Percentiles rank a stretch among this genome's conserved stretches.
These are phyloP conservation scores for Vanessa atalanta DNA, from an alignment of 1,140 invertebrate species.

Conservation along the genomic window DNA sequence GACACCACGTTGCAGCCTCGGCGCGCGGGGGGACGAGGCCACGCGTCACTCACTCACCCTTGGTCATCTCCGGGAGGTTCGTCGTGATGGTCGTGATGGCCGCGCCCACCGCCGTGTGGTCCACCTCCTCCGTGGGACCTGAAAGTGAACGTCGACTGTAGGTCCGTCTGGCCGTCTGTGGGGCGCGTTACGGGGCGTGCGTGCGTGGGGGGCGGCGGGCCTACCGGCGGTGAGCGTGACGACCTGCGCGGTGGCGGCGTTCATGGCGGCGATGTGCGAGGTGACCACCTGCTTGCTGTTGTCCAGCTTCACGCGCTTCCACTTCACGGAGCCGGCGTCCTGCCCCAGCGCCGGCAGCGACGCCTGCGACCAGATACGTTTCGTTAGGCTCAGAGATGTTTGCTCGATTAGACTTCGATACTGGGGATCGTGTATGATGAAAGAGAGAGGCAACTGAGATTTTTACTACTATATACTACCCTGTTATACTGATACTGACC, in stretches of 20 bases:
- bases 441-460: too few species aligned
- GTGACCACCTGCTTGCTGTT: constrained; percentile 98
- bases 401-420: too few species aligned
- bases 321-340: constrained; percentile 92
- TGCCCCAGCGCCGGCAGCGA: constrained; percentile 91
- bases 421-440: too few species aligned
- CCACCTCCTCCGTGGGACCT: constrained; percentile 89
- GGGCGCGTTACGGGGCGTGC: neutral
- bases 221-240: constrained; percentile 94
- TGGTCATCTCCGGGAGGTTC: constrained; percentile 97
- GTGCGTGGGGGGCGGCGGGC: neutral
- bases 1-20: neutral
- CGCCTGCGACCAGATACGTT: constrained; percentile 70
- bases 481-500: too few species aligned
- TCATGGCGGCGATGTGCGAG: constrained; percentile 99
- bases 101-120: constrained; percentile 97
- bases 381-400: too few species aligned
- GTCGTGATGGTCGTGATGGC: constrained; percentile 98
- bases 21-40: too few species aligned
- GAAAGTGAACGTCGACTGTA: neutral
- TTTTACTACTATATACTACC: too few species aligned
- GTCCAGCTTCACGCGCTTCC: constrained; percentile 96
- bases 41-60: constrained; percentile 74
- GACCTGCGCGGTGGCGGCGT: constrained; percentile 98
- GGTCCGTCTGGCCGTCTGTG: neutral